Evolutionary conservation across 1,140 invertebrate species (phyloP), one percentile per base, ranked within the genome.

Genomic region (Temnothorax nylanderi): DNA sequence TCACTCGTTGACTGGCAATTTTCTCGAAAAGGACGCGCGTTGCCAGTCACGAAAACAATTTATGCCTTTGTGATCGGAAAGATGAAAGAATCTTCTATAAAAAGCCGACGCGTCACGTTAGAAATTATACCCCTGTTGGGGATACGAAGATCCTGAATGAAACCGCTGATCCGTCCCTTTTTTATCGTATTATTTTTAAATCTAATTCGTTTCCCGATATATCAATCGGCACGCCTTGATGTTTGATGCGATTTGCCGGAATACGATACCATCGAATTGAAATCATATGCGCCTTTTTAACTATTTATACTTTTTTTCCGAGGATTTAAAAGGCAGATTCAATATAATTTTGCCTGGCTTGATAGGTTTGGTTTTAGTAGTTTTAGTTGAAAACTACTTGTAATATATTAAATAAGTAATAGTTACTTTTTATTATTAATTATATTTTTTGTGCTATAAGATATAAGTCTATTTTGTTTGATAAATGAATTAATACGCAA

Each of bases 1-100:
- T 91, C 89, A 77, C 75, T 87, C 62, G 85, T 90, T 91, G 87
- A 81, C 87, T 82, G 54, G 90, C 69, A 87, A 91, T 91, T 80
- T 91, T 90, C 89, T 81, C 74, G 58, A 87, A 91, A 86, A 72
- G 69, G 87, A 37, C 4, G 58, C 76, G 47, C 54, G 76, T 49
- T 85, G 58, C 78, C 67, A 64, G 78, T 64, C 72, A 87, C 77
- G 86, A 81, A 90, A 90, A 90, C 86, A 90, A 90, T 90, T 90
- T 90, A 10, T 78, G 16, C n/a, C 51, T 49, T 60, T 51, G 74
- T 60, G 58, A 44, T 60, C 76, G 76, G 64, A 49, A 77, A 86
- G 72, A 75, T 78, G 65, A 77, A 89, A 85, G 88, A 49, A 44
- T 75, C 26, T 4, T 2, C 41, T 26, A 49, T 84, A 62, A 84